Percentiles rank a stretch among this genome's conserved stretches.
These are phyloP conservation scores for Connochaetes taurinus DNA, from an alignment of 2,113 vertebrate species.

Conservation along the genomic window DNA sequence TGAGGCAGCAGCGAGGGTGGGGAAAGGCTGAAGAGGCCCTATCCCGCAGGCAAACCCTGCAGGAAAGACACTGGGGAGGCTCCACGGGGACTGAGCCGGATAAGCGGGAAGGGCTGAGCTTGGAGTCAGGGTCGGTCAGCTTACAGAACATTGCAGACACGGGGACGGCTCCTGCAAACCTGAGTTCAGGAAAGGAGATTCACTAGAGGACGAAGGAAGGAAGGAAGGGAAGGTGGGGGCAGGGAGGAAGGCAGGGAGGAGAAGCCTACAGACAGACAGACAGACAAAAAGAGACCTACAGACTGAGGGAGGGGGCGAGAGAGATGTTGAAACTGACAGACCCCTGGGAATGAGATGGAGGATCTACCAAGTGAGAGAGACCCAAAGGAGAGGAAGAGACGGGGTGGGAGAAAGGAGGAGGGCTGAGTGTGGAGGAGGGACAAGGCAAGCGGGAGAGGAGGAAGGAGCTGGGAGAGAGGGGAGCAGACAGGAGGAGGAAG, in stretches of 20 bases:
- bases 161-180: neutral
- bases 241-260: neutral
- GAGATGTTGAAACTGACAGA: neutral
- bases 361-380: neutral
- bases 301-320: neutral
- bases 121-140: neutral
- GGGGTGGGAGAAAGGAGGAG: no score
- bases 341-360: neutral
- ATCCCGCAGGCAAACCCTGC: fast-evolving
- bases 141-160: neutral
- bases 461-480: no score
- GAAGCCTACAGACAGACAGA: neutral
- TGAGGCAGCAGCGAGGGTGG: neutral
- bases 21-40: neutral
- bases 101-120: neutral
- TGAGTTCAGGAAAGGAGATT: neutral
- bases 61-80: neutral
- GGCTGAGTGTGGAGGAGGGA: neutral
- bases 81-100: fast-evolving
- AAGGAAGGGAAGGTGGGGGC: neutral
- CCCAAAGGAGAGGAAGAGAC: neutral
- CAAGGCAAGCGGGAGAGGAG: neutral
- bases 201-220: neutral
- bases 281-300: neutral
- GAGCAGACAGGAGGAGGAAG: neutral